A percentile compares a stretch with the other conserved stretches of the same genome.
Conservation (phyloP, 2,797 vertebrate species). For the Mareca penelope region DNA sequence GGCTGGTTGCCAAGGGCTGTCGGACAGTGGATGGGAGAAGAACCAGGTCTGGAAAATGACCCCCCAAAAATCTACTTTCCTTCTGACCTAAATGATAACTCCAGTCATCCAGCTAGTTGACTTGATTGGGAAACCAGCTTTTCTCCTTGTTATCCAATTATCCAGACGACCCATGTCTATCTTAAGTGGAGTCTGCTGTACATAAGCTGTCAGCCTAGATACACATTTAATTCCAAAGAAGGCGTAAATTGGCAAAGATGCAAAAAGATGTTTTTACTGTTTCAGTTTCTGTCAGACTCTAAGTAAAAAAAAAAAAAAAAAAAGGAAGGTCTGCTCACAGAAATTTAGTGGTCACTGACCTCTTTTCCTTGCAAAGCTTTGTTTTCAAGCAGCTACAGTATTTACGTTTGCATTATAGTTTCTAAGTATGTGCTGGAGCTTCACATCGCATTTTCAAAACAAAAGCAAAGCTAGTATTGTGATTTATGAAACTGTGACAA, state of each 20-base stretch:
- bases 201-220: slow-evolving; percentile 52
- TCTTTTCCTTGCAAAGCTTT: slow-evolving; percentile 46
- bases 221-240: slow-evolving; percentile 38
- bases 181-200: slow-evolving; percentile 55
- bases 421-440: slow-evolving; percentile 22
- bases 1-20: background rate
- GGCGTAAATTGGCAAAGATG: slow-evolving; percentile 54
- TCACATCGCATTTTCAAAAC: background rate
- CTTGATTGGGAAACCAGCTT: slow-evolving; percentile 50
- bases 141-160: slow-evolving; percentile 43
- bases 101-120: slow-evolving; percentile 40
- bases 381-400: slow-evolving; percentile 36
- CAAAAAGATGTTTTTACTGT: slow-evolving; percentile 44
- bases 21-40: slow-evolving; percentile 13
- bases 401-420: slow-evolving; percentile 41
- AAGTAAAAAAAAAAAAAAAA: background rate
- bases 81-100: slow-evolving; percentile 49
- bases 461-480: background rate
- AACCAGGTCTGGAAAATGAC: slow-evolving; percentile 4
- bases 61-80: slow-evolving; percentile 45
- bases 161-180: slow-evolving; percentile 46
- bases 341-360: slow-evolving; percentile 53
- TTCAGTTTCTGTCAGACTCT: slow-evolving; percentile 31
- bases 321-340: background rate
- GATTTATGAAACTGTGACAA: slow-evolving; percentile 1